Conservation (phyloP, 2,113 vertebrate genomes). For the Muntiacus reevesi region DNA sequence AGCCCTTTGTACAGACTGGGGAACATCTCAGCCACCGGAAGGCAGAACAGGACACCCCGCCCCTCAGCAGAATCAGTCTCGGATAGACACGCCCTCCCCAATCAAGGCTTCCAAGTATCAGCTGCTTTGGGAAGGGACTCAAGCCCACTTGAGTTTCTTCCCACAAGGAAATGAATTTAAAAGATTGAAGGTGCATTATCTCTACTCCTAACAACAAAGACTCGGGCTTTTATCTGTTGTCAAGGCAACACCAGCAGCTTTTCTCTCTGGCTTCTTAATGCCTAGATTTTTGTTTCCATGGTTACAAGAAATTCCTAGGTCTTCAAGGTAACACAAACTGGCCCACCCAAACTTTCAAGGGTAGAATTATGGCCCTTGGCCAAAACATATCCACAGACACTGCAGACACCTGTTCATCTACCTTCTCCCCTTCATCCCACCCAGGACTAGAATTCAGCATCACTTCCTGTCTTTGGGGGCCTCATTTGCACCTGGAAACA, state of each 20-base stretch:
- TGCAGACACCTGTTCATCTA: not conserved
- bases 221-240: constrained; percentile 53
- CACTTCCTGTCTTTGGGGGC: no score
- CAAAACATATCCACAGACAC: not conserved
- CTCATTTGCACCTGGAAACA: not conserved
- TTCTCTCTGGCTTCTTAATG: constrained; percentile 43
- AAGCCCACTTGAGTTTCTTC: constrained; percentile 4
- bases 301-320: constrained; percentile 55
- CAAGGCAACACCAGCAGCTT: constrained; percentile 68
- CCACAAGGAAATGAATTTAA: constrained; percentile 35
- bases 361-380: not conserved
- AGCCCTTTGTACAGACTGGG: not conserved
- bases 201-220: constrained; percentile 47
- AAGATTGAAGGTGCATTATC: constrained; percentile 47
- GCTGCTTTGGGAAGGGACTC: not conserved
- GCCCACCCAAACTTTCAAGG: not conserved
- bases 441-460: not conserved
- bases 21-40: not conserved
- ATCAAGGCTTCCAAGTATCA: not conserved
- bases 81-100: not conserved
- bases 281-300: constrained; percentile 69
- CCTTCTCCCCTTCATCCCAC: rapidly evolving
- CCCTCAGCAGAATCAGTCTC: not conserved
- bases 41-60: not conserved
- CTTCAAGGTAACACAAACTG: constrained; percentile 29